Percentiles rank a stretch among this genome's conserved stretches.
Conservation (phyloP, 2,113 vertebrate species). For the Istiophorus platypterus region DNA sequence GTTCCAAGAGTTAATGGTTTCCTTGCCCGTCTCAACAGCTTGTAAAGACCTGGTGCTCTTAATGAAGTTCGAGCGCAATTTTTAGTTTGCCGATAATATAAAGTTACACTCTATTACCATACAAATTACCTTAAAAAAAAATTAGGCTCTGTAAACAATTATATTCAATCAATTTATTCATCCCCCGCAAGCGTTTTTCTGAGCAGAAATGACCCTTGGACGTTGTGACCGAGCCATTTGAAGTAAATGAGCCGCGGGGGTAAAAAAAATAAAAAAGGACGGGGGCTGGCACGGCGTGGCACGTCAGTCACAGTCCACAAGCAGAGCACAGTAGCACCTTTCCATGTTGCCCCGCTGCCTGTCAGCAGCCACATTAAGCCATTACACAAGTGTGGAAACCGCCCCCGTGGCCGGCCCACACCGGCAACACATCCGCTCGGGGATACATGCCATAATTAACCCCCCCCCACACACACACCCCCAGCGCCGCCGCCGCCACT, state of each 20-base stretch:
- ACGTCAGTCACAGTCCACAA: slow-evolving; percentile 72
- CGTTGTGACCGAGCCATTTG: slow-evolving; percentile 50
- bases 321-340: slow-evolving; percentile 81
- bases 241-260: slow-evolving; percentile 66
- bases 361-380: slow-evolving; percentile 78
- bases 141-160: slow-evolving; percentile 62
- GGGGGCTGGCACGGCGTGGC: slow-evolving; percentile 60
- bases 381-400: slow-evolving; percentile 76
- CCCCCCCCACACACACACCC: too few species aligned
- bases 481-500: too few species aligned
- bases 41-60: slow-evolving; percentile 56
- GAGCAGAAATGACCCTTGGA: slow-evolving; percentile 52
- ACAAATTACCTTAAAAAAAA: slow-evolving; percentile 57
- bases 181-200: slow-evolving; percentile 43
- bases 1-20: slow-evolving; percentile 72
- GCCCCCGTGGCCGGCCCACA: slow-evolving; percentile 69
- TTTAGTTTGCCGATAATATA: slow-evolving; percentile 50
- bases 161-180: slow-evolving; percentile 53
- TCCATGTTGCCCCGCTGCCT: slow-evolving; percentile 71
- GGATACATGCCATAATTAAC: slow-evolving; percentile 82
- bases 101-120: slow-evolving; percentile 57
- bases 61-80: slow-evolving; percentile 64
- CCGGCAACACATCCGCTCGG: slow-evolving; percentile 73
- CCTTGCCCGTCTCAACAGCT: slow-evolving; percentile 58
- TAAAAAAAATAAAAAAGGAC: too few species aligned